A percentile compares a stretch with the other conserved stretches of the same genome.
These are phyloP conservation scores for Amblyjoppa proteus DNA, from an alignment of 2,888 invertebrate genomes.

Conservation along the genomic window DNA sequence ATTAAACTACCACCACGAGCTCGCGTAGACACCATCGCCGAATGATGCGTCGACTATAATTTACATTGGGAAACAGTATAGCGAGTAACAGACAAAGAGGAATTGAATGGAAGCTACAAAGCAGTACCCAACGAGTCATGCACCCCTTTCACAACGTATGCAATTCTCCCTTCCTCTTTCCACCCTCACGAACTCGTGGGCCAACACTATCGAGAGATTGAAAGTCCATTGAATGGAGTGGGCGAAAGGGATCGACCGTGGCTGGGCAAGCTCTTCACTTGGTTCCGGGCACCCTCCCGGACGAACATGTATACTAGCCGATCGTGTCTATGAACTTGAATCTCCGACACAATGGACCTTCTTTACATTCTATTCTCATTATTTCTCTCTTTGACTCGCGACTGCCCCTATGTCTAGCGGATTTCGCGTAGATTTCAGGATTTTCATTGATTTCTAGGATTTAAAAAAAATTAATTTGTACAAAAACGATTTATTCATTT, in stretches of 20 bases:
- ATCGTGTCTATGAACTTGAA: conserved; percentile 80
- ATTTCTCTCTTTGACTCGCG: conserved; percentile 13
- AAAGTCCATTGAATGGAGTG: conserved; percentile 78
- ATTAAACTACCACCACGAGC: conserved; percentile 32
- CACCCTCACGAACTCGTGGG: conserved; percentile 31
- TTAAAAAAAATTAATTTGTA: too few species aligned
- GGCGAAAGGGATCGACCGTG: conserved; percentile 56
- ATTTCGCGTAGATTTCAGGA: neutral
- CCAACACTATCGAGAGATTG: conserved; percentile 73
- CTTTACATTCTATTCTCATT: conserved; percentile 50
- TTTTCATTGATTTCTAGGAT: neutral
- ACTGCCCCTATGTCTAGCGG: neutral
- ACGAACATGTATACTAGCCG: conserved; percentile 56
- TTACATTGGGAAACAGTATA: conserved; percentile 34
- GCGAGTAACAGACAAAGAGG: conserved; percentile 26
- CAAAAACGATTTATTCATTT: neutral
- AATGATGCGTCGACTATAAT: conserved; percentile 41
- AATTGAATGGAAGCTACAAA: conserved; percentile 20
- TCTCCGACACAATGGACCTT: conserved; percentile 76
- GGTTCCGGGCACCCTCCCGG: conserved; percentile 58
- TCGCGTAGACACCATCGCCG: neutral
- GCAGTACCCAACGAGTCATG: conserved; percentile 21
- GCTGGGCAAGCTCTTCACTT: conserved; percentile 61
- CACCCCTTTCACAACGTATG: conserved; percentile 45
- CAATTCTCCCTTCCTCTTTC: conserved; percentile 24